These are phyloP conservation scores for Aldrovandia affinis DNA, from an alignment of 2,797 vertebrate genomes.

Conservation along the genomic window DNA sequence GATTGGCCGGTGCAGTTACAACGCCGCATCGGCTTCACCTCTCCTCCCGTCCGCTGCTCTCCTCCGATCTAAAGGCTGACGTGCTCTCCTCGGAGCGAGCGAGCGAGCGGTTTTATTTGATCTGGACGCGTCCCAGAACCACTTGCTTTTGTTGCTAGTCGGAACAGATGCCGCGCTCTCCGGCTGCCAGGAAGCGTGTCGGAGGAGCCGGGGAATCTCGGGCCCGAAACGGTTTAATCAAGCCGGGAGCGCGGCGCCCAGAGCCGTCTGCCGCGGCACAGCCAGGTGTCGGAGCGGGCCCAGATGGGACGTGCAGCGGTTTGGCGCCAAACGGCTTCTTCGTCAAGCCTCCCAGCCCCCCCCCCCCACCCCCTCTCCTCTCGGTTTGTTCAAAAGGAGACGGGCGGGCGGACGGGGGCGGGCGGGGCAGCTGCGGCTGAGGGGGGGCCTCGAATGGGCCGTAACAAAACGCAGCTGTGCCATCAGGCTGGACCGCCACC, in stretches of 20 bases:
- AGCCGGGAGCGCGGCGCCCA: constrained; percentile 33
- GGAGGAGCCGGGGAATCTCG: background rate
- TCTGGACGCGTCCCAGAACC: constrained; percentile 11
- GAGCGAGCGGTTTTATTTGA: constrained; percentile 18
- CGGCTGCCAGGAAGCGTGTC: constrained; percentile 17
- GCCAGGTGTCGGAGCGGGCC: constrained; percentile 76
- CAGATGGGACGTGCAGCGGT: constrained; percentile 71
- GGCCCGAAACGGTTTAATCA: constrained; percentile 5
- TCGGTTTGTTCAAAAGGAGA: constrained; percentile 50
- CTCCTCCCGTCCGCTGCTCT: background rate
- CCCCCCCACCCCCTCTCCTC: constrained; percentile 35
- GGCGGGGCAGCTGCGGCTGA: too few species aligned
- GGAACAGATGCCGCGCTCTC: constrained; percentile 18
- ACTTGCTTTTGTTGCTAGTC: constrained; percentile 19
- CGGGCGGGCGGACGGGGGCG: constrained; percentile 28
- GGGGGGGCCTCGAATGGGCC: constrained; percentile 73
- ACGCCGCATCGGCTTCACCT: background rate
- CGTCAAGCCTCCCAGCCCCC: constrained; percentile 63
- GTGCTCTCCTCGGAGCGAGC: background rate
- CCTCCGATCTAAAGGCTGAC: too few species aligned
- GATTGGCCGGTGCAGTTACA: background rate
- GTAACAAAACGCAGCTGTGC: constrained; percentile 79
- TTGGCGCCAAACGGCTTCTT: constrained; percentile 70
- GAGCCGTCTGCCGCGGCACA: constrained; percentile 70
- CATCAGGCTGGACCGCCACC: background rate